A percentile compares a stretch with the other conserved stretches of the same genome.
These are phyloP conservation scores for Ganaspis brasiliensis DNA, from an alignment of 2,888 invertebrate species.

Conservation along the genomic window DNA sequence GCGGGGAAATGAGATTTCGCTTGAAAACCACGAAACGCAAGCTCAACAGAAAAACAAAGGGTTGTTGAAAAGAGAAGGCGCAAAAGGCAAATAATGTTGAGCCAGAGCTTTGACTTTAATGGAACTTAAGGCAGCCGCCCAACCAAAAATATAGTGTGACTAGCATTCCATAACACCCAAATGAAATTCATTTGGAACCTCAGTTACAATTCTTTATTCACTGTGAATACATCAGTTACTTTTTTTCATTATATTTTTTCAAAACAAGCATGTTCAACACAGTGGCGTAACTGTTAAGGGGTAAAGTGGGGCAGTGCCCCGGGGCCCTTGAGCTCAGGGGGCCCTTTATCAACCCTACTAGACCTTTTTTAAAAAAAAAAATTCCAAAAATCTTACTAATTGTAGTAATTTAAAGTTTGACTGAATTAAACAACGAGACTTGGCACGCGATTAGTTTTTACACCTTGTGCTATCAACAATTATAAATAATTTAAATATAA, in stretches of 20 bases:
- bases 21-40: slow-evolving; percentile 67
- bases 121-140: slow-evolving; percentile 51
- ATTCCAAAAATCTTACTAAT: no score
- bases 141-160: background rate
- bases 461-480: no score
- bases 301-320: no score
- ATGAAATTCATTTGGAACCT: background rate
- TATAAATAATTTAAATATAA: no score
- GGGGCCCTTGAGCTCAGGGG: no score
- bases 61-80: slow-evolving; percentile 45
- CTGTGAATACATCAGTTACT: background rate
- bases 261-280: slow-evolving; percentile 8
- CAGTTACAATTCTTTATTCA: background rate
- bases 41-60: slow-evolving; percentile 58
- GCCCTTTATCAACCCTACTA: no score
- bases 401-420: no score
- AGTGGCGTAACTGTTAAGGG: no score
- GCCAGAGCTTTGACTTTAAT: slow-evolving; percentile 56
- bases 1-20: slow-evolving; percentile 71
- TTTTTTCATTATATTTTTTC: background rate
- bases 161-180: background rate
- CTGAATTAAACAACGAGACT: no score
- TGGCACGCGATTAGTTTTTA: no score
- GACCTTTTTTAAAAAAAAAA: no score
- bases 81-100: slow-evolving; percentile 52